phyloP scores from a whole-genome alignment of 2,888 invertebrate species.

The Galerucella nymphaeae region DNA sequence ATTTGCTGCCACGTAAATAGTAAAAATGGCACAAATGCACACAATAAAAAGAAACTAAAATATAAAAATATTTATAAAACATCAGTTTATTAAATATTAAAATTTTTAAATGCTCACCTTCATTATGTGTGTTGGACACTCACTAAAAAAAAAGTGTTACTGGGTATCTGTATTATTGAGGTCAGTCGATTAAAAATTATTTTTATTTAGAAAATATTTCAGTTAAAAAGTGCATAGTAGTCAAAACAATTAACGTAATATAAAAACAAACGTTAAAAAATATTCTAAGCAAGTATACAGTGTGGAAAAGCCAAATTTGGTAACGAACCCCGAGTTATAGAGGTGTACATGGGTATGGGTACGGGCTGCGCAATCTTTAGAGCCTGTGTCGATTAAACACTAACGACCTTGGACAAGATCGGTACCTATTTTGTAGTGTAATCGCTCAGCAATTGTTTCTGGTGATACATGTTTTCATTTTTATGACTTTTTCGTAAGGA shows the following conservation, averaged over 20 bases:
- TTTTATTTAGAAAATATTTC: constrained; percentile 2
- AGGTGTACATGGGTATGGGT: no score
- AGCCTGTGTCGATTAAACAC: no score
- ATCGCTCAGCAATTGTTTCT: no score
- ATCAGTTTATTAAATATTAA: no score
- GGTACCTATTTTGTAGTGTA: no score
- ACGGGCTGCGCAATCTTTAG: no score
- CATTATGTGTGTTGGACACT: constrained; percentile 9
- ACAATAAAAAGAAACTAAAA: background rate
- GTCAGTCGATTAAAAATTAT: constrained; percentile 12
- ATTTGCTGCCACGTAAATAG: background rate
- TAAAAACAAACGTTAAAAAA: constrained; percentile 3
- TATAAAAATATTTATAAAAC: background rate
- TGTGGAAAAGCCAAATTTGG: no score
- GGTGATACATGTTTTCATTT: no score
- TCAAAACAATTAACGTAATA: constrained; percentile 3
- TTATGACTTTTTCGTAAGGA: no score
- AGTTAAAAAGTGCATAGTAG: constrained; percentile 16
- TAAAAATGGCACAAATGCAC: background rate
- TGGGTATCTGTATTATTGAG: constrained; percentile 9
- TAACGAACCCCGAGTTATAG: no score
- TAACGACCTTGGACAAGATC: no score
- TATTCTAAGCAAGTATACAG: background rate
- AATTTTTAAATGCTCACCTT: constrained; percentile 11
- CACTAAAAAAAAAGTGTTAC: no score